These are phyloP conservation scores for Drosophila atripex DNA, from an alignment of 2,888 invertebrate genomes.

Conservation along the genomic window DNA sequence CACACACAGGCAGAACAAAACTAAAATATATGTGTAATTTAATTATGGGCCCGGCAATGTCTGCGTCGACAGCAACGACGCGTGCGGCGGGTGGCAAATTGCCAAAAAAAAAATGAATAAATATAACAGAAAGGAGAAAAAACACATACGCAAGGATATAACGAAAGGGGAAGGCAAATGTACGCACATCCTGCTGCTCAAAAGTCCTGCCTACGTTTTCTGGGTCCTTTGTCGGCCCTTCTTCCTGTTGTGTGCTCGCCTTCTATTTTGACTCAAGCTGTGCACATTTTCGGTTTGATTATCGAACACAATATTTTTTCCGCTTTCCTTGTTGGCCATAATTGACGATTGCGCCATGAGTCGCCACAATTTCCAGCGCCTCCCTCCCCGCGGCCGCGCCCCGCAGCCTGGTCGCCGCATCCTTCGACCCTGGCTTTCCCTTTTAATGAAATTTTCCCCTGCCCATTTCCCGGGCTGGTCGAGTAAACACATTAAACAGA, in stretches of 20 bases:
- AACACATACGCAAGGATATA: background rate
- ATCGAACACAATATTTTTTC: constrained; percentile 79
- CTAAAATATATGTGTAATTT: constrained; percentile 67
- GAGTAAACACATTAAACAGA: constrained; percentile 63
- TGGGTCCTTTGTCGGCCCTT: constrained; percentile 61
- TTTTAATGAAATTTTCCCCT: constrained; percentile 59
- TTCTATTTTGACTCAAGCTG: constrained; percentile 76
- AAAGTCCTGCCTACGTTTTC: constrained; percentile 64
- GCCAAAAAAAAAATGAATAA: constrained; percentile 68
- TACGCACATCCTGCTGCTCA: constrained; percentile 79
- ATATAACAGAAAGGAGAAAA: constrained; percentile 19
- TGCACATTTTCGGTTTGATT: constrained; percentile 79
- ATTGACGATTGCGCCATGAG: constrained; percentile 78
- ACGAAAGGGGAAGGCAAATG: constrained; percentile 42
- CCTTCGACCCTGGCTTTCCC: constrained; percentile 37
- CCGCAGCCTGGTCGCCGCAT: constrained; percentile 19
- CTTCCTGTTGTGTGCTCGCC: constrained; percentile 33
- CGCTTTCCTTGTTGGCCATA: constrained; percentile 76
- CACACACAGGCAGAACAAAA: constrained; percentile 50
- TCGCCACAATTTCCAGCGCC: constrained; percentile 63
- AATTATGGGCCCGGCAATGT: constrained; percentile 67
- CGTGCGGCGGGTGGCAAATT: constrained; percentile 77
- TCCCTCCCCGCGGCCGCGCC: background rate
- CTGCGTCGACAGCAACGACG: constrained; percentile 41
- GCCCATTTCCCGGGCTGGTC: constrained; percentile 44